Evolutionary conservation across 2,888 invertebrate genomes (phyloP).

Genomic region (Campoplex nolae): DNA sequence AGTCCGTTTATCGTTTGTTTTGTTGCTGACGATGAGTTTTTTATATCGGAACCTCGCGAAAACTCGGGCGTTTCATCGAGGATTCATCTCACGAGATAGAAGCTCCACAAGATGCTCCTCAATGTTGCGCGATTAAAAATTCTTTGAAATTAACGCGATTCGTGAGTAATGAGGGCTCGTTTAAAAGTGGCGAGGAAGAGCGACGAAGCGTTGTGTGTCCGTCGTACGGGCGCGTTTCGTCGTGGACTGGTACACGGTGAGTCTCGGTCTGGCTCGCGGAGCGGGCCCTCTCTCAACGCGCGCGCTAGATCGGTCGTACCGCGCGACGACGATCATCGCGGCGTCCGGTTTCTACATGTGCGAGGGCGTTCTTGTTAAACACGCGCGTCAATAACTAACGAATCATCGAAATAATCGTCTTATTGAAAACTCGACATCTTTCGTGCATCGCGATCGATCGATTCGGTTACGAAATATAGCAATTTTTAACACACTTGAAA

Average conservation of each 20-base stretch:
- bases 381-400: slow-evolving; percentile 17
- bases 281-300: slow-evolving; percentile 59
- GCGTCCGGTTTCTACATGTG: slow-evolving; percentile 56
- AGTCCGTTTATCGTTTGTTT: not conserved
- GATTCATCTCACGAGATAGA: not conserved
- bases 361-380: slow-evolving; percentile 33
- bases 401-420: not conserved
- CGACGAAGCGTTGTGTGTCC: slow-evolving; percentile 67
- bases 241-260: slow-evolving; percentile 69
- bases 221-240: slow-evolving; percentile 74
- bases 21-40: not conserved
- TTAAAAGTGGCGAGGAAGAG: slow-evolving; percentile 66
- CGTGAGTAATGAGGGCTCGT: slow-evolving; percentile 18
- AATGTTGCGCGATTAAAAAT: not conserved
- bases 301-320: slow-evolving; percentile 62
- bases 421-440: not conserved
- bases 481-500: not conserved
- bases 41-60: not conserved
- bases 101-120: not conserved
- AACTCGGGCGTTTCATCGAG: not conserved
- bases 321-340: slow-evolving; percentile 68
- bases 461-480: not conserved
- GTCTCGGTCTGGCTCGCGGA: slow-evolving; percentile 52
- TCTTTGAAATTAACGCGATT: slow-evolving; percentile 44
- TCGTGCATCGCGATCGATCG: not conserved